Conservation (phyloP, 2,113 vertebrate genomes). For the Aleadryas rufinucha region DNA sequence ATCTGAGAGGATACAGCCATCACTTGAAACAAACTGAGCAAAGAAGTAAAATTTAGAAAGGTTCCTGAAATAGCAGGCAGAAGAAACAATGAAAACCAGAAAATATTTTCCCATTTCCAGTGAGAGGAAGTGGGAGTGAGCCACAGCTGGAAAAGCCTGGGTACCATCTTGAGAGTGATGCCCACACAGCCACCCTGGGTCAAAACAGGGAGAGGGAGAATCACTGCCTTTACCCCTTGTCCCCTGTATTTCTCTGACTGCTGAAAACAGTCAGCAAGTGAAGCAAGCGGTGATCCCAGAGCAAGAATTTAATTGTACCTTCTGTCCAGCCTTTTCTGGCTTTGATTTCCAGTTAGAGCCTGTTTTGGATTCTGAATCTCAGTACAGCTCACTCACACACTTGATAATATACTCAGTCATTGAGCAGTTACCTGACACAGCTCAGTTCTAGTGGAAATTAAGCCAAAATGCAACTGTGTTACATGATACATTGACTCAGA, state of each 20-base stretch:
- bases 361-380: not conserved
- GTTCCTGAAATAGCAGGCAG: not conserved
- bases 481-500: not conserved
- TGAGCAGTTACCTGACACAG: not conserved
- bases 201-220: fast-evolving
- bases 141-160: not conserved
- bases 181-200: not conserved
- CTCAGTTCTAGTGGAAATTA: not conserved
- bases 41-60: not conserved
- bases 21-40: not conserved
- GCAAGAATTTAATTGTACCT: not conserved
- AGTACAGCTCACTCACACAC: not conserved
- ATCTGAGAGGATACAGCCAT: not conserved
- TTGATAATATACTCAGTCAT: not conserved
- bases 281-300: not conserved
- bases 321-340: not conserved
- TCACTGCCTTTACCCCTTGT: not conserved
- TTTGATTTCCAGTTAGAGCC: not conserved
- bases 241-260: not conserved
- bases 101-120: not conserved
- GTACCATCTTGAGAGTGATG: not conserved
- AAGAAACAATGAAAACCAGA: not conserved
- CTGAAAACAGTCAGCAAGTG: not conserved
- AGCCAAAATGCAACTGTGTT: not conserved
- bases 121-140: not conserved